phyloP scores from a whole-genome alignment of 2,113 vertebrate species.

The Oxyura jamaicensis region DNA sequence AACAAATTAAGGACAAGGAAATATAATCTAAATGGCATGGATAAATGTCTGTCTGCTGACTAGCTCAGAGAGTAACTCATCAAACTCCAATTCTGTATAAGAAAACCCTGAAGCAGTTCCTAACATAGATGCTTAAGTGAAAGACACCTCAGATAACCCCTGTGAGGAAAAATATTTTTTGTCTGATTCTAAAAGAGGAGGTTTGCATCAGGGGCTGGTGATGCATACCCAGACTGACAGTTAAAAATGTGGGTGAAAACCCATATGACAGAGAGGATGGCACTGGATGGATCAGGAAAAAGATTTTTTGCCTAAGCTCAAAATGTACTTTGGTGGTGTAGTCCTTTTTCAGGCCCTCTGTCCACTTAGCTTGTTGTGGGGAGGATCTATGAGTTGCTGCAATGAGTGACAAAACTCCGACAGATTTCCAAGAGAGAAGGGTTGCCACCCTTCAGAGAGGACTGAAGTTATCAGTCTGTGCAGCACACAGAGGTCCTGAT shows the following conservation, averaged over 20 bases:
- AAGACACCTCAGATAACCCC: neutral
- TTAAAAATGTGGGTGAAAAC: neutral
- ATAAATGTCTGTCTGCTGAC: neutral
- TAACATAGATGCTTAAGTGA: neutral
- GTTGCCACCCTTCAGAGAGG: neutral
- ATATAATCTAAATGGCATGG: neutral
- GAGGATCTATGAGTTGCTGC: neutral
- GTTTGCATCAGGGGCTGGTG: neutral
- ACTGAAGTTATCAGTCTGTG: neutral
- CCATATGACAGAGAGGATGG: neutral
- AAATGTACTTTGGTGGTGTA: accelerated
- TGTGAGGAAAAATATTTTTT: neutral
- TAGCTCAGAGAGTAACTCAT: neutral
- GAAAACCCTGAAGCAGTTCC: neutral
- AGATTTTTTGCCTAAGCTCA: neutral
- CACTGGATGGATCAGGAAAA: neutral
- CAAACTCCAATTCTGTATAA: neutral
- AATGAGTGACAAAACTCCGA: neutral
- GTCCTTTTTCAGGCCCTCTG: neutral
- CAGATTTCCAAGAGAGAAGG: neutral
- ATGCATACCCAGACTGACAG: neutral
- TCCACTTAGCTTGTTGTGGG: neutral
- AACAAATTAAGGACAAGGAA: neutral
- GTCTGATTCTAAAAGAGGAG: neutral
- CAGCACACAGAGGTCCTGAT: neutral